Evolutionary conservation across 2,113 vertebrate species (phyloP).

Genomic region (Phodopus roborovskii): DNA sequence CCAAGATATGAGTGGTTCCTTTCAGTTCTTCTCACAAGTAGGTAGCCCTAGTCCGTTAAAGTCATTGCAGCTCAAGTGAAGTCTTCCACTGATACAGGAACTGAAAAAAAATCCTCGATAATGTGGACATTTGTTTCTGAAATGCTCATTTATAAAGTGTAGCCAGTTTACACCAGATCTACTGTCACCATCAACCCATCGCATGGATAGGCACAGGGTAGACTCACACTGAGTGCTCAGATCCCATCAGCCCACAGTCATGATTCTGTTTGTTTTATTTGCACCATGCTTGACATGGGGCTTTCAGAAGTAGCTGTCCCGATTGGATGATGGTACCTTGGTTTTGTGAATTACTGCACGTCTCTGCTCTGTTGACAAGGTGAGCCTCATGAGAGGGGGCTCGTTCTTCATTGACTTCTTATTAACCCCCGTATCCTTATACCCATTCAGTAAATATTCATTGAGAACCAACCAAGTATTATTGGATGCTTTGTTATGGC

Average conservation of each 20-base stretch:
- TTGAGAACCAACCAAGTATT: conserved; percentile 44
- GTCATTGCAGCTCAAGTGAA: neutral
- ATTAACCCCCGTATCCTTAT: conserved; percentile 39
- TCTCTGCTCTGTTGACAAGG: neutral
- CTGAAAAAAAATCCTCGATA: neutral
- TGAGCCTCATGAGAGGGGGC: neutral
- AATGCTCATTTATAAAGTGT: neutral
- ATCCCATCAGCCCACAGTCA: neutral
- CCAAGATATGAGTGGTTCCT: neutral
- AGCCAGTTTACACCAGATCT: neutral
- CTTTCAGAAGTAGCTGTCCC: neutral
- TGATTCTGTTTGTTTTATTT: neutral
- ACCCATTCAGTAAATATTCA: conserved; percentile 53
- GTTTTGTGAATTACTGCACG: neutral
- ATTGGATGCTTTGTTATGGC: conserved; percentile 66
- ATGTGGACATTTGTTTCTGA: neutral
- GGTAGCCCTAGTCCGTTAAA: neutral
- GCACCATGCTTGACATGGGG: neutral
- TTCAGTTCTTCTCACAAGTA: neutral
- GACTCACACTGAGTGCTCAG: neutral
- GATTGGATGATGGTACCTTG: neutral
- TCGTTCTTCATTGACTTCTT: neutral
- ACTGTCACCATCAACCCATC: too few species aligned
- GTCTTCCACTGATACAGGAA: neutral
- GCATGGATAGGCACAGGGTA: neutral